phyloP scores from a whole-genome alignment of 1,140 invertebrate species.

The Drosophila albomicans region DNA sequence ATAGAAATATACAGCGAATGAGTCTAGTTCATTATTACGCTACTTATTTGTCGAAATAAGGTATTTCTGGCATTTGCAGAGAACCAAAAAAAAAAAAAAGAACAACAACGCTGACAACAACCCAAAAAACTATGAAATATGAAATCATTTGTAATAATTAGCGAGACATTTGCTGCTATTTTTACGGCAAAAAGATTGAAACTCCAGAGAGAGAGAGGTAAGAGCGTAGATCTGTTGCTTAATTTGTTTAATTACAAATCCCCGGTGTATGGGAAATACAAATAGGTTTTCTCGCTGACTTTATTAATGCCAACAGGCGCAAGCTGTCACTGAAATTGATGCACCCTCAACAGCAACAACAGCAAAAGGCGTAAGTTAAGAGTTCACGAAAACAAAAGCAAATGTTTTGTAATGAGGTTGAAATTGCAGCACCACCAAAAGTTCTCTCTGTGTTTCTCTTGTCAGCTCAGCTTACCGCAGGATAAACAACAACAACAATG shows the following conservation, averaged over 20 bases:
- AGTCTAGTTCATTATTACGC: not conserved
- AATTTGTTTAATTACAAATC: constrained; percentile 78
- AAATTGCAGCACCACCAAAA: constrained; percentile 64
- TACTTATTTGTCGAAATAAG: constrained; percentile 21
- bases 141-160: constrained; percentile 81
- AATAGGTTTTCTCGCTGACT: constrained; percentile 53
- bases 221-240: constrained; percentile 17
- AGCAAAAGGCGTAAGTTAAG: constrained; percentile 39
- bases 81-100: constrained; percentile 38
- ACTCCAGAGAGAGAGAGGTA: constrained; percentile 5
- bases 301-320: constrained; percentile 63
- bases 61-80: constrained; percentile 68
- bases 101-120: constrained; percentile 60
- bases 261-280: constrained; percentile 35
- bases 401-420: constrained; percentile 68
- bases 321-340: constrained; percentile 72
- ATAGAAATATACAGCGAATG: not conserved
- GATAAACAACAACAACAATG: constrained; percentile 32
- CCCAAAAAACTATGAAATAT: constrained; percentile 62
- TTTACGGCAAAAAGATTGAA: constrained; percentile 38
- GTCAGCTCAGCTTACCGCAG: constrained; percentile 58
- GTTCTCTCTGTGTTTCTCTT: not conserved
- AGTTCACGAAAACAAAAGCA: constrained; percentile 46
- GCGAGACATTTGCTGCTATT: constrained; percentile 64
- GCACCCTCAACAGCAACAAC: constrained; percentile 31